phyloP scores from a whole-genome alignment of 1,140 invertebrate genomes.

The Drosophila arawakana region DNA sequence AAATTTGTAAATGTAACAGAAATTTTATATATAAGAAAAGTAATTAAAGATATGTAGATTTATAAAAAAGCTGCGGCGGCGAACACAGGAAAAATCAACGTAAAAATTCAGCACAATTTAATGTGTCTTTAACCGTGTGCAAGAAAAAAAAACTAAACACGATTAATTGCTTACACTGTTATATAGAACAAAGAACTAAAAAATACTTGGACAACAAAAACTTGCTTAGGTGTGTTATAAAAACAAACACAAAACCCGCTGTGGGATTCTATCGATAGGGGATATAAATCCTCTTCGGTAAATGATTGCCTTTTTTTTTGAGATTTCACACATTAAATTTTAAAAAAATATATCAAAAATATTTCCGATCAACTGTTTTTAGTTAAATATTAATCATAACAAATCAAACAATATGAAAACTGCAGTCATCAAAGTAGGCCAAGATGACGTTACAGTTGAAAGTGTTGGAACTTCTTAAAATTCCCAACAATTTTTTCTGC shows the following conservation, averaged over 20 bases:
- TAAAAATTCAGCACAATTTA: neutral
- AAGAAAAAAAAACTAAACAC: neutral
- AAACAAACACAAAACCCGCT: conserved; percentile 11
- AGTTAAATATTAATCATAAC: too few species aligned
- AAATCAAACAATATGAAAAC: neutral
- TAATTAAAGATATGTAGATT: neutral
- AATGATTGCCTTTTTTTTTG: conserved; percentile 16
- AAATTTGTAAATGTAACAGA: conserved; percentile 3
- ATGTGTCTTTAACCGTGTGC: neutral
- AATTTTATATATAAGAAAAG: conserved; percentile 1
- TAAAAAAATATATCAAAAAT: too few species aligned
- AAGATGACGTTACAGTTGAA: neutral
- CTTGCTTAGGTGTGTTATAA: conserved; percentile 6
- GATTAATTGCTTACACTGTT: neutral
- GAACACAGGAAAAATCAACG: neutral
- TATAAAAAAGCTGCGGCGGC: neutral
- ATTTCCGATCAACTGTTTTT: too few species aligned
- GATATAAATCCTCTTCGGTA: neutral
- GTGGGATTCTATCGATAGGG: conserved; percentile 3
- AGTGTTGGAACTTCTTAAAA: neutral
- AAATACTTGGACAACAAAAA: conserved; percentile 8
- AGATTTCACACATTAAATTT: neutral
- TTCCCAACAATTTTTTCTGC: neutral
- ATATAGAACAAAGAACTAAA: conserved; percentile 4
- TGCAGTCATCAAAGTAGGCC: neutral